phyloP scores from a whole-genome alignment of 2,797 vertebrate genomes.

The Squalus acanthias region DNA sequence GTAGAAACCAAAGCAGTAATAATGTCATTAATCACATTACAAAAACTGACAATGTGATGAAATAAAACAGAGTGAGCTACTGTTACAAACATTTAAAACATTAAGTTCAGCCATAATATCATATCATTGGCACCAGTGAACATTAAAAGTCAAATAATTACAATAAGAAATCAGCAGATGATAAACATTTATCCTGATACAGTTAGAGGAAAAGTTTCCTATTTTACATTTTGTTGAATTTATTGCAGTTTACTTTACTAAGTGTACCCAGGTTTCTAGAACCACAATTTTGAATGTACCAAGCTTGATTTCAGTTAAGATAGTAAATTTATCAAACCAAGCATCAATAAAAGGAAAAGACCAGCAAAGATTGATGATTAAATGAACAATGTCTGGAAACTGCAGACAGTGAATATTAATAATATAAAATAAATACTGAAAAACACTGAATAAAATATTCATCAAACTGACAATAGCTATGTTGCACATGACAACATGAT shows the following conservation, averaged over 20 bases:
- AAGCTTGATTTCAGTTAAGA: not conserved
- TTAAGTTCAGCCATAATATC: constrained; percentile 24
- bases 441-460: not conserved
- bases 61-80: constrained; percentile 31
- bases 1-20: not conserved
- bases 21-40: not conserved
- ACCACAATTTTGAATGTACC: not conserved
- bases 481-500: not conserved
- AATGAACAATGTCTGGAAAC: not conserved
- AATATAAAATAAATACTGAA: not conserved
- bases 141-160: constrained; percentile 33
- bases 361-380: not conserved
- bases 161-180: constrained; percentile 12
- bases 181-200: constrained; percentile 10
- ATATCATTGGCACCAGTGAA: not conserved
- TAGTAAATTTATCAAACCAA: not conserved
- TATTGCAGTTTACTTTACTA: not conserved
- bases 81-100: constrained; percentile 29
- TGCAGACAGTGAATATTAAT: not conserved
- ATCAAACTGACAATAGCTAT: not conserved
- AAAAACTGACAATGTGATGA: constrained; percentile 19
- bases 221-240: not conserved
- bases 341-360: not conserved
- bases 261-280: not conserved
- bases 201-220: not conserved